Conservation (phyloP, 2,113 vertebrate genomes). For the Calypte anna region DNA sequence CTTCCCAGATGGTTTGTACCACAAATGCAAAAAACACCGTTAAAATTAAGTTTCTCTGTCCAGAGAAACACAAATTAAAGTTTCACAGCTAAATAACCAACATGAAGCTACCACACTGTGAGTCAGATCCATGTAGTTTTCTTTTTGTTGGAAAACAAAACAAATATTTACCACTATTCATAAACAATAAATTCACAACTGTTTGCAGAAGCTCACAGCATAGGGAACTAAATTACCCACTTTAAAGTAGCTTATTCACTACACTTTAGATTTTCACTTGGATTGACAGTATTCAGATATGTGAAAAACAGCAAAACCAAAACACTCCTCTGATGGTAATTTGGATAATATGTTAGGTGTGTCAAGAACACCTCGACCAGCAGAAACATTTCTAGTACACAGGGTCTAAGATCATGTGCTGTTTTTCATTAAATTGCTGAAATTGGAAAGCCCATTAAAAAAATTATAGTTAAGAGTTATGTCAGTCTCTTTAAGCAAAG, state of each 20-base stretch:
- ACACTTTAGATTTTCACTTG: not conserved
- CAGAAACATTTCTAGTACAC: not conserved
- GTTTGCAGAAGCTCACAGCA: not conserved
- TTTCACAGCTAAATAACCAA: not conserved
- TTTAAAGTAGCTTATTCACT: not conserved
- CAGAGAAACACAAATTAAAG: not conserved
- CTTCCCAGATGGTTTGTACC: not conserved
- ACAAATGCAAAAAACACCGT: not conserved
- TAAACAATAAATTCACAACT: not conserved
- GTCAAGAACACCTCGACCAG: constrained; percentile 5
- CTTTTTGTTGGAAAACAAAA: not conserved
- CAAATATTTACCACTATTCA: not conserved
- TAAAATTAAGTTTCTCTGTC: not conserved
- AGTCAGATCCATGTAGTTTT: not conserved
- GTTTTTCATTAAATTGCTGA: constrained; percentile 11
- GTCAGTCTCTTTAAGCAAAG: not conserved
- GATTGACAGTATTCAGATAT: not conserved
- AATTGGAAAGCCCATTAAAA: not conserved
- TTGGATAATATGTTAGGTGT: not conserved
- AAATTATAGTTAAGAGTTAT: not conserved
- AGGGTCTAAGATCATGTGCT: not conserved
- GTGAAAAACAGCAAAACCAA: constrained; percentile 9
- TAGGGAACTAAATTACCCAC: not conserved
- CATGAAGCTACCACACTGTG: not conserved
- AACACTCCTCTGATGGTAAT: not conserved